Evolutionary conservation across 92 coral and sea anemone genomes (phyloP), one percentile per base, ranked within the genome.

Genomic region (Parazoanthus darwini): DNA sequence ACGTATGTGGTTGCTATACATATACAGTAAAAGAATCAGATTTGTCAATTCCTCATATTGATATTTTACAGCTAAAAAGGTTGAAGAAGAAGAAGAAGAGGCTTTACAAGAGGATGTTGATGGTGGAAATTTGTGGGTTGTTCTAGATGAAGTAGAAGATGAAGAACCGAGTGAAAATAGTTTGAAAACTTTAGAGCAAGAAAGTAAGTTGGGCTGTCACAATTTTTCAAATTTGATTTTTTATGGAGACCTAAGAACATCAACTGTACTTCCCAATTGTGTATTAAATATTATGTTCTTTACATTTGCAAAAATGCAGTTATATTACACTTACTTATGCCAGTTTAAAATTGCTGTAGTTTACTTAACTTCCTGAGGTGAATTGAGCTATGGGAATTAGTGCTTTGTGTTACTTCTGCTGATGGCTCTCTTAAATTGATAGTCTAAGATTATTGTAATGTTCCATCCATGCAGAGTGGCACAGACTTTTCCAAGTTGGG

Each of bases 101-200:
- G 72, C 36, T 13, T 56, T 56, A 25, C 72, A 80, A 84, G 87
- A 71, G 2, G 76, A 23, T 11, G 33, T 54, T 82, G 76, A 67
- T 65, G 87, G 33, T 26, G 89, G 82, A 43, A 72, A 85, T 29
- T 51, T 72, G 1, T 85, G 78, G 74, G 70, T 89, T 77, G 93
- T 89, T 59, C 81, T 91, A 38, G 93, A 91, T 80, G 92, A 91
- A 51, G 90, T 88, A 44, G 77, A 81, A 63, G 87, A 82, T 44
- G 88, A 84, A 43, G 92, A 91, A 22, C 38, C 84, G 26, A 81
- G 78, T 78, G 80, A 73, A 91, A 85, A 72, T 81, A 26, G 11
- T 42, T 88, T 87, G 72, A 43, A 91, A 89, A 76, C 65, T 15
- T 11, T 88, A 79, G 79, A 39, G 15, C 83, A 74, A 14, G 89